Evolutionary conservation across 2,797 vertebrate species (phyloP).

Genomic region (Tympanoctomys barrerae): DNA sequence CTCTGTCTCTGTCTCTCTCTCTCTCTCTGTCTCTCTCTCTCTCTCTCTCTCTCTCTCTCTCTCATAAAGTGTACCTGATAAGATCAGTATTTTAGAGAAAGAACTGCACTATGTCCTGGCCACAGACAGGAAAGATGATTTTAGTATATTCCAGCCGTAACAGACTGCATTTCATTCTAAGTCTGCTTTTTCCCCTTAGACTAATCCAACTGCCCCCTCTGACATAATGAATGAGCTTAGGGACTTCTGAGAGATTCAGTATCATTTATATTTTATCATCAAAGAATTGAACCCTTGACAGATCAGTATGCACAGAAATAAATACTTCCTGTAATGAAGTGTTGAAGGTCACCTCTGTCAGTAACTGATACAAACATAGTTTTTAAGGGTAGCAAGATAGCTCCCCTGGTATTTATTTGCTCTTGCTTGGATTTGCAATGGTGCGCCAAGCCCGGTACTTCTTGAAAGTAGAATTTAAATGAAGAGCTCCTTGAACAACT

Average conservation of each 20-base stretch:
- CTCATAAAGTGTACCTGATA: constrained; percentile 63
- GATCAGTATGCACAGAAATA: constrained; percentile 87
- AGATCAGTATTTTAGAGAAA: constrained; percentile 73
- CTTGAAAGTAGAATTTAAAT: constrained; percentile 71
- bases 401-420: constrained; percentile 78
- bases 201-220: constrained; percentile 82
- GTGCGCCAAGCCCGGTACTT: constrained; percentile 41
- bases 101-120: constrained; percentile 73
- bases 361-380: constrained; percentile 82
- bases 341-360: constrained; percentile 87
- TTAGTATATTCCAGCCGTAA: constrained; percentile 74
- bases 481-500: constrained; percentile 69
- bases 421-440: constrained; percentile 72
- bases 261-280: constrained; percentile 88
- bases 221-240: constrained; percentile 89
- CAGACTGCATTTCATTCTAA: constrained; percentile 83
- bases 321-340: constrained; percentile 82
- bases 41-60: neutral
- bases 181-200: constrained; percentile 66
- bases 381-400: constrained; percentile 69
- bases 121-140: constrained; percentile 65
- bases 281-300: constrained; percentile 86
- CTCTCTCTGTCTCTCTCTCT: no score
- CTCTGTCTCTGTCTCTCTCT: neutral
- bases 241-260: constrained; percentile 84